Conservation (phyloP, 2,113 vertebrate species). For the Cygnus atratus region DNA sequence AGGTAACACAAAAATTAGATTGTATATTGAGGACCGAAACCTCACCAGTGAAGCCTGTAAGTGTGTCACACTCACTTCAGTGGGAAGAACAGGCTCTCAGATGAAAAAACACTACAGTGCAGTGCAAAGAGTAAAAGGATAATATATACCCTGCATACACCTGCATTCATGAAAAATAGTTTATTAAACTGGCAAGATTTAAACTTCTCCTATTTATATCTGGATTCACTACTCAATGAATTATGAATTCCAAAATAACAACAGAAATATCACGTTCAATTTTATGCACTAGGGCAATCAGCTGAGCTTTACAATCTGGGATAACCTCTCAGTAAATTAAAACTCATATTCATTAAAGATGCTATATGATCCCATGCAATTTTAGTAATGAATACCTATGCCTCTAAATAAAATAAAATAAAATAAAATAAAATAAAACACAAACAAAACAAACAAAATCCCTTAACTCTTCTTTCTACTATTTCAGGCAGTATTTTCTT, state of each 20-base stretch:
- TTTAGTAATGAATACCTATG: background rate
- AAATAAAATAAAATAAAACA: background rate
- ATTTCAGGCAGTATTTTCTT: background rate
- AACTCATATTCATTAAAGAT: background rate
- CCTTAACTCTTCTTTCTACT: background rate
- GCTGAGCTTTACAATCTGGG: background rate
- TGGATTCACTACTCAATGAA: background rate
- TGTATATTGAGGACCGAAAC: background rate
- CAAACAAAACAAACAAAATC: too few species aligned
- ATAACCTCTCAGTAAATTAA: background rate
- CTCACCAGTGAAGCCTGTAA: background rate
- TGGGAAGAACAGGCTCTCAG: background rate
- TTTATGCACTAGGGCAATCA: background rate
- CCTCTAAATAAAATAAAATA: background rate
- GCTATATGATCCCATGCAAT: background rate
- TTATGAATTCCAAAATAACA: background rate
- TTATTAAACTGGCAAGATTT: background rate
- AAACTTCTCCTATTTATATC: background rate
- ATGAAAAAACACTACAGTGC: background rate
- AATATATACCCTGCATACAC: background rate
- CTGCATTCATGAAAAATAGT: background rate
- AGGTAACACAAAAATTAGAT: background rate
- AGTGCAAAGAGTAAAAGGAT: background rate
- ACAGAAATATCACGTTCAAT: background rate
- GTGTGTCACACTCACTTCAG: background rate